These are phyloP conservation scores for Myotis pilosus DNA, from an alignment of 2,797 vertebrate species.

Conservation along the genomic window DNA sequence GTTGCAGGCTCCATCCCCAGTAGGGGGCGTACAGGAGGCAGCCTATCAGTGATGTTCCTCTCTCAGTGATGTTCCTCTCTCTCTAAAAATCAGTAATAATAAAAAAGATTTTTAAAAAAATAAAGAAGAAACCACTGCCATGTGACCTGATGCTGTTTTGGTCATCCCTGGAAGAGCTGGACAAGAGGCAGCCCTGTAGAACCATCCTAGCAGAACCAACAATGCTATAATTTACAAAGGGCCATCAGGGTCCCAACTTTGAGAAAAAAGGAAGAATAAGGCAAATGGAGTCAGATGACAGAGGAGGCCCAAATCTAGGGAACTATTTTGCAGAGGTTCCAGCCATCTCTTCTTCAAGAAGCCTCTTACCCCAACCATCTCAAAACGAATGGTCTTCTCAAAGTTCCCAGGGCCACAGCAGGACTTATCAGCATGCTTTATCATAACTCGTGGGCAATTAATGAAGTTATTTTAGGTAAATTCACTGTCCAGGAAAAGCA, in stretches of 20 bases:
- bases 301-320: background rate
- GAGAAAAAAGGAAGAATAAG: background rate
- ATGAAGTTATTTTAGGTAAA: background rate
- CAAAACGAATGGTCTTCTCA: background rate
- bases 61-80: no score
- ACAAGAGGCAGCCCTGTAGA: background rate
- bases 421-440: background rate
- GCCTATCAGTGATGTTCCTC: no score
- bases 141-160: background rate
- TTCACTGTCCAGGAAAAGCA: background rate
- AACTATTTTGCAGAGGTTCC: background rate
- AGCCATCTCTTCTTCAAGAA: background rate
- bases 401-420: background rate
- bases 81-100: no score
- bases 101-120: no score
- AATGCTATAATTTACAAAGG: background rate
- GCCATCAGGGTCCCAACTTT: background rate
- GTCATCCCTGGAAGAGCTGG: background rate
- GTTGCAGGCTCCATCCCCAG: no score
- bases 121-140: background rate
- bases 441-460: background rate
- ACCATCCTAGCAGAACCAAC: background rate
- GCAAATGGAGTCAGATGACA: background rate
- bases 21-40: no score
- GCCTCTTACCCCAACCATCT: background rate